Evolutionary conservation across 2,797 vertebrate species (phyloP), one percentile per base, ranked within the genome.

Genomic region (Rhinichthys osculus): DNA sequence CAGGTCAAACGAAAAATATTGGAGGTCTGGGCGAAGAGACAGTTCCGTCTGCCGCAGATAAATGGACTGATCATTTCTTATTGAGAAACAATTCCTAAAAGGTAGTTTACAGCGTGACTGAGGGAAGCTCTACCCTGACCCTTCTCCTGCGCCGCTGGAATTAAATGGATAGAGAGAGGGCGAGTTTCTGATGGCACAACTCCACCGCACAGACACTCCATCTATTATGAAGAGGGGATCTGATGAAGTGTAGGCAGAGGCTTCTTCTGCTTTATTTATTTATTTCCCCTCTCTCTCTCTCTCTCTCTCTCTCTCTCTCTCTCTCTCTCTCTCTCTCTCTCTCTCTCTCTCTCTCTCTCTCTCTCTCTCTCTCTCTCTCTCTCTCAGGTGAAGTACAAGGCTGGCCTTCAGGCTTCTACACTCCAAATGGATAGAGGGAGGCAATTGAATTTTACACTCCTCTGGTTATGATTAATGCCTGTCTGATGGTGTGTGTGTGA

Each of bases 31-130:
- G 95, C 95, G 94, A 96, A 94, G 94, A 96, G 97, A 97, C 97
- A 97, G 97, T 94, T 95, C 96, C 95, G 96, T 95, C 97, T 96
- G 96, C 95, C 91, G 96, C 96, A 98, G 97, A 98, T 97, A 97
- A 98, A 98, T 98, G 97, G 97, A 97, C 97, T 96, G 97, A 97
- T 98, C 97, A 97, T 97, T 97, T 97, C 93, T 94, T 96, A 97
- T 98, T 97, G 97, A 98, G 96, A 97, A 98, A 98, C 97, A 97
- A 98, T 98, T 96, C 96, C 97, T 97, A 97, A 98, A 97, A 97
- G 96, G 96, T 97, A 96, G 96, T 98, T 97, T 97, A 97, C 96
- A 97, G 97, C 93, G 85, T 95, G 95, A 96, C 96, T 96, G 96
- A 86, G 94, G 96, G 96, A 95, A 95, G 95, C 94, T 96, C 95